These are phyloP conservation scores for Cacajao melanocephalus DNA, from an alignment of 2,797 vertebrate species.

Conservation along the genomic window DNA sequence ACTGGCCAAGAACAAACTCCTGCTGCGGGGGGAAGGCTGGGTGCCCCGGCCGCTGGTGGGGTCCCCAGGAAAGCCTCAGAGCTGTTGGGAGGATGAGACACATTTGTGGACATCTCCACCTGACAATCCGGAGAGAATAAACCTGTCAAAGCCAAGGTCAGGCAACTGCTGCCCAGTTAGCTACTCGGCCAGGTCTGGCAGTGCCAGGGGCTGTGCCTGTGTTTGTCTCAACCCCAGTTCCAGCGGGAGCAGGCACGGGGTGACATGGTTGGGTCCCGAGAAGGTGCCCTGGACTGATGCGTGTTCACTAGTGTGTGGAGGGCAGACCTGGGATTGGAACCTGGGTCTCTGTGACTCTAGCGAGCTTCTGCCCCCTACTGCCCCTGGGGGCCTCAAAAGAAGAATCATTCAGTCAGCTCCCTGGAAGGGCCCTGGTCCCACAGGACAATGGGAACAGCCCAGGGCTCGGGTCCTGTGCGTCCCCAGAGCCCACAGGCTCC, in stretches of 20 bases:
- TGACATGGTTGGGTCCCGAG: background rate
- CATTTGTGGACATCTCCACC: background rate
- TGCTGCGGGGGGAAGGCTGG: background rate
- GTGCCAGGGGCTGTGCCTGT: background rate
- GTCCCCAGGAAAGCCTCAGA: background rate
- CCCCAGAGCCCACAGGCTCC: background rate
- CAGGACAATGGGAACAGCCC: background rate
- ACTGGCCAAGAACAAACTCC: background rate
- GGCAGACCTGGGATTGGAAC: background rate
- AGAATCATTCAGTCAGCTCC: background rate
- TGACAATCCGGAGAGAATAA: background rate
- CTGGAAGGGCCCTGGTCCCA: background rate
- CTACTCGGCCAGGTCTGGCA: background rate
- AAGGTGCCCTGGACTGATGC: background rate
- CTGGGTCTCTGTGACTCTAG: background rate
- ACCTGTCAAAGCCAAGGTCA: background rate
- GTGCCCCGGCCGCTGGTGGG: background rate
- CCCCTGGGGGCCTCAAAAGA: background rate
- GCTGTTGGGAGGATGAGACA: background rate
- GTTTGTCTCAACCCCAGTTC: background rate
- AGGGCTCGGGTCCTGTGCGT: background rate
- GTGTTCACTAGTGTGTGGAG: background rate
- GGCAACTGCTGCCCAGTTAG: background rate
- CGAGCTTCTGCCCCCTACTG: background rate
- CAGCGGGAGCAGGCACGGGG: background rate